A percentile compares a stretch with the other conserved stretches of the same genome.
Evolutionary conservation across 1,140 invertebrate genomes (phyloP).

Genomic region (Drosophila orosa): DNA sequence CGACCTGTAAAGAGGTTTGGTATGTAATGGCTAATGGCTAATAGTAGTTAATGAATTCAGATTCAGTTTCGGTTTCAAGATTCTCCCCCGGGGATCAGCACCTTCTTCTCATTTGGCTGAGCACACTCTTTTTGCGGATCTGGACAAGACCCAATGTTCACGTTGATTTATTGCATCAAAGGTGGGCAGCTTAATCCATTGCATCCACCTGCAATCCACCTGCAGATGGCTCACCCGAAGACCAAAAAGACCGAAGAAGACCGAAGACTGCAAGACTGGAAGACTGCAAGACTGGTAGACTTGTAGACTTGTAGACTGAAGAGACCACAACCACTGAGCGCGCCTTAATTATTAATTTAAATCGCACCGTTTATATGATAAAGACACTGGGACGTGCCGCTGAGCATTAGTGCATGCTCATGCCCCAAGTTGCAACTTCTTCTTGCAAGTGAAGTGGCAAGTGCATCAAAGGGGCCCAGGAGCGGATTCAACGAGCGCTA

Average conservation of each 20-base stretch:
- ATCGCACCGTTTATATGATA: constrained; percentile 81
- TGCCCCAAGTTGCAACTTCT: constrained; percentile 25
- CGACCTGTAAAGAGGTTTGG: neutral
- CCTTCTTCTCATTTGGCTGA: constrained; percentile 68
- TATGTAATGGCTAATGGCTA: neutral
- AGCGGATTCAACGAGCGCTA: neutral
- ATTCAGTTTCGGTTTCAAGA: neutral
- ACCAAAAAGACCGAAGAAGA: no score
- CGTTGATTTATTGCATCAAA: constrained; percentile 68
- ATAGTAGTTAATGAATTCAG: neutral
- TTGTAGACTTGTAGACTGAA: neutral
- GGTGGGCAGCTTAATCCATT: constrained; percentile 51
- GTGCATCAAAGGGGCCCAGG: constrained; percentile 15
- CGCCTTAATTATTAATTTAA: constrained; percentile 78
- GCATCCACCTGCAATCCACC: constrained; percentile 55
- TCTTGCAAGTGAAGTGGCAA: constrained; percentile 46
- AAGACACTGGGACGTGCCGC: constrained; percentile 76
- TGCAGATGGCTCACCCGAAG: constrained; percentile 18
- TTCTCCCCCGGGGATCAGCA: neutral
- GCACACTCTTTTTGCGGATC: constrained; percentile 22
- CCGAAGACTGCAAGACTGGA: constrained; percentile 11
- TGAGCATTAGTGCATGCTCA: constrained; percentile 76
- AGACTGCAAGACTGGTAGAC: constrained; percentile 1
- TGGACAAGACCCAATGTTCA: constrained; percentile 57
- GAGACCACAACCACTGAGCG: constrained; percentile 39